These are phyloP conservation scores for Meta bourneti DNA, from an alignment of 2,888 invertebrate genomes.

Conservation along the genomic window DNA sequence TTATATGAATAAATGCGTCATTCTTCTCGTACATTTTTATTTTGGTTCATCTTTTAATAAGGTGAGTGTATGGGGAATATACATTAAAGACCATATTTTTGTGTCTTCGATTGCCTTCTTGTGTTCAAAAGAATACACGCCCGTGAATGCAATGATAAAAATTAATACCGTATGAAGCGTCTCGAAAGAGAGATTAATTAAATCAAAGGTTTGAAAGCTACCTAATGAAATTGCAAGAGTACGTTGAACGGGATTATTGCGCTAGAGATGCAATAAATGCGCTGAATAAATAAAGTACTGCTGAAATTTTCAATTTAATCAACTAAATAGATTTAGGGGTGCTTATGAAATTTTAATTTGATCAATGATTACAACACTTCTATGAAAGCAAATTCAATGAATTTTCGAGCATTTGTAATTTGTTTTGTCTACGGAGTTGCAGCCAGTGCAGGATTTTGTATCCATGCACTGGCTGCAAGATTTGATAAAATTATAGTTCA, in stretches of 20 bases:
- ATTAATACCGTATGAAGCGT: background rate
- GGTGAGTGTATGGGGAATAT: background rate
- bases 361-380: background rate
- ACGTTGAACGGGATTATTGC: background rate
- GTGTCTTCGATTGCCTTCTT: background rate
- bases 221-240: background rate
- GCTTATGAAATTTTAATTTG: background rate
- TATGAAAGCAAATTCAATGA: background rate
- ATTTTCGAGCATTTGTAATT: background rate
- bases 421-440: background rate
- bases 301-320: background rate
- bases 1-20: constrained; percentile 32
- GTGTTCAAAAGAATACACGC: background rate
- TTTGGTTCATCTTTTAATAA: background rate
- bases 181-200: background rate
- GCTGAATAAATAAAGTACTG: background rate
- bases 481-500: too few species aligned
- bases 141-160: background rate
- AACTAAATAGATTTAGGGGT: background rate
- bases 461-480: too few species aligned
- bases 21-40: background rate
- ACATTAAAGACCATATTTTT: background rate
- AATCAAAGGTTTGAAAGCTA: background rate
- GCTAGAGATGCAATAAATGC: background rate
- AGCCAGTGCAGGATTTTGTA: too few species aligned